Percentiles rank a stretch among this genome's conserved stretches.
Conservation (phyloP, 2,888 invertebrate species). For the Eubasilissa splendida region DNA sequence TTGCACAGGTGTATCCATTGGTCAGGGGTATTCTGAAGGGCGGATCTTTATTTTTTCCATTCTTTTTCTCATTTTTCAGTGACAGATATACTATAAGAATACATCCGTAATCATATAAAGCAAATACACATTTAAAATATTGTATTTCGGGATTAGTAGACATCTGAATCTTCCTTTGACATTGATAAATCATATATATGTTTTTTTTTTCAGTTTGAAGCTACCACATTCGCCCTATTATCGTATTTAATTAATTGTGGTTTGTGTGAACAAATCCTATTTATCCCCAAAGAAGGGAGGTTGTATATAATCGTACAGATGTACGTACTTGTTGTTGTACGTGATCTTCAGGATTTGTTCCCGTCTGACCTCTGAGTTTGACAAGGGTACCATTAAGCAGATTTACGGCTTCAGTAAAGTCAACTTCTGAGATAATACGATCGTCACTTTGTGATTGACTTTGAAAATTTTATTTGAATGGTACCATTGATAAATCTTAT, state of each 20-base stretch:
- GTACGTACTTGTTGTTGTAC: not conserved
- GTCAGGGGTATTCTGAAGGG: too few relatives aligned
- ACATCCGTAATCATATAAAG: too few relatives aligned
- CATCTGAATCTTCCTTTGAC: too few relatives aligned
- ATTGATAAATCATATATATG: too few relatives aligned
- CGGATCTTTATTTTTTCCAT: too few relatives aligned
- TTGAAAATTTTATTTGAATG: not conserved
- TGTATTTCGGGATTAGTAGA: too few relatives aligned
- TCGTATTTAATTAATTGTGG: conserved; percentile 4
- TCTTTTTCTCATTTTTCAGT: too few relatives aligned
- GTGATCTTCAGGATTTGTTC: conserved; percentile 31
- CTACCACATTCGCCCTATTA: not conserved
- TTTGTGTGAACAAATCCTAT: not conserved
- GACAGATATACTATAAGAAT: too few relatives aligned
- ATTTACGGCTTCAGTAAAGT: conserved; percentile 11
- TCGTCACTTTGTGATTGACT: conserved; percentile 2
- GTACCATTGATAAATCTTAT: not conserved
- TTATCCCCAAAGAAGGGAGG: not conserved
- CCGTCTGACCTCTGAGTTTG: conserved; percentile 18
- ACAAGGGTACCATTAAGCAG: conserved; percentile 19
- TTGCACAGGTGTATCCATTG: too few relatives aligned
- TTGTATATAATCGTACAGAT: not conserved
- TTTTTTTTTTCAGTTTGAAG: too few relatives aligned
- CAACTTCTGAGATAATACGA: not conserved
- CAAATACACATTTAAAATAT: too few relatives aligned